phyloP scores from a whole-genome alignment of 1,140 invertebrate species.

The Drosophila persimilis region DNA sequence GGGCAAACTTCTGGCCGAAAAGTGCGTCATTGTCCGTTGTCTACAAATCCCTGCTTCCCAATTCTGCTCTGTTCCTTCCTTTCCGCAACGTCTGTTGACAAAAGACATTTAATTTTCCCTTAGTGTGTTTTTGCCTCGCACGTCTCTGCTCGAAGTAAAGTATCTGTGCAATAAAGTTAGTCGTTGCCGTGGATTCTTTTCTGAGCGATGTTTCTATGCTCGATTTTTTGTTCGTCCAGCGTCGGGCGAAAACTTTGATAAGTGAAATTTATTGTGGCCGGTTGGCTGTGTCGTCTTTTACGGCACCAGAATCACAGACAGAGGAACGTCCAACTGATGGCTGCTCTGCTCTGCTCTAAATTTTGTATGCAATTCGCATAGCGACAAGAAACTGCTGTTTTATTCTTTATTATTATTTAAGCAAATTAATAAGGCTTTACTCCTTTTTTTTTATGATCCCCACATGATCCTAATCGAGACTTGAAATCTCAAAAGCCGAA shows the following conservation, averaged over 20 bases:
- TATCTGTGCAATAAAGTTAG: slow-evolving; percentile 70
- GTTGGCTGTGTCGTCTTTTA: slow-evolving; percentile 57
- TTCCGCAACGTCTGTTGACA: slow-evolving; percentile 69
- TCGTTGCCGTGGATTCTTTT: slow-evolving; percentile 48
- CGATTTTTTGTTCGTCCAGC: slow-evolving; percentile 48
- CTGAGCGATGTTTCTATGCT: slow-evolving; percentile 25
- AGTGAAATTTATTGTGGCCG: slow-evolving; percentile 78
- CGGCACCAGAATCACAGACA: slow-evolving; percentile 29
- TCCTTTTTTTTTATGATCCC: too few relatives aligned
- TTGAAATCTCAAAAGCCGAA: slow-evolving; percentile 6
- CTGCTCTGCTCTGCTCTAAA: slow-evolving; percentile 15
- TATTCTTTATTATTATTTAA: too few relatives aligned
- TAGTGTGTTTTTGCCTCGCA: slow-evolving; percentile 50
- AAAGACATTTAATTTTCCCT: slow-evolving; percentile 78
- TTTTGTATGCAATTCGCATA: slow-evolving; percentile 57
- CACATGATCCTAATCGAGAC: too few relatives aligned
- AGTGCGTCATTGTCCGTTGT: slow-evolving; percentile 67
- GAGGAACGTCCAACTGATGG: slow-evolving; percentile 61
- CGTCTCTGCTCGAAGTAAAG: slow-evolving; percentile 41
- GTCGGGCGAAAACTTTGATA: slow-evolving; percentile 73
- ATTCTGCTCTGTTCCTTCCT: slow-evolving; percentile 30
- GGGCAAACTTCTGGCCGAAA: slow-evolving; percentile 69
- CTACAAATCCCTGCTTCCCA: slow-evolving; percentile 18
- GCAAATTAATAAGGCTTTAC: too few relatives aligned
- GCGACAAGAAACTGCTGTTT: too few relatives aligned